Conservation (phyloP, 2,113 vertebrate genomes). For the Sturnira hondurensis region DNA sequence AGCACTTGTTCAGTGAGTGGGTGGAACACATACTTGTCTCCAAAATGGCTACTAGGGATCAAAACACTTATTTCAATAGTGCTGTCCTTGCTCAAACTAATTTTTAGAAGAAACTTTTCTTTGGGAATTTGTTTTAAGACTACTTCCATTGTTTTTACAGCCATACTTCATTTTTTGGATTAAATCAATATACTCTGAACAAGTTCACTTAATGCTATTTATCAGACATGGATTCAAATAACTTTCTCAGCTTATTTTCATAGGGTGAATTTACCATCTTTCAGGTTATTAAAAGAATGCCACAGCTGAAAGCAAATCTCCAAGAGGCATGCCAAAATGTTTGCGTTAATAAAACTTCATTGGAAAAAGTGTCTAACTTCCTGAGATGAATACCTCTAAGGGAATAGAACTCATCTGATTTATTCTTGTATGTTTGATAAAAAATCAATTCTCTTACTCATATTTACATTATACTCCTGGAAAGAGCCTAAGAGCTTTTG, state of each 20-base stretch:
- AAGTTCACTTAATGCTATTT: slow-evolving; percentile 35
- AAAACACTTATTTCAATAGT: background rate
- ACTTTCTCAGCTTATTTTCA: slow-evolving; percentile 51
- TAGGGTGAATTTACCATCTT: slow-evolving; percentile 45
- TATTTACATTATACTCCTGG: slow-evolving; percentile 57
- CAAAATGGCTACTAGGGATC: background rate
- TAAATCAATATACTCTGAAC: slow-evolving; percentile 35
- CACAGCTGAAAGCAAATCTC: slow-evolving; percentile 45
- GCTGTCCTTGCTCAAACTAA: background rate
- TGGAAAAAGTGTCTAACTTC: slow-evolving; percentile 61
- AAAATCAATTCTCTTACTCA: slow-evolving; percentile 67
- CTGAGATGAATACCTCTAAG: slow-evolving; percentile 53
- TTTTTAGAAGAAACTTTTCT: background rate
- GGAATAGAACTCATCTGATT: slow-evolving; percentile 53
- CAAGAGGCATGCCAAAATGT: slow-evolving; percentile 35
- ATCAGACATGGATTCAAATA: slow-evolving; percentile 49
- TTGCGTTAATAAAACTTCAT: slow-evolving; percentile 59
- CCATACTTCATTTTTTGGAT: slow-evolving; percentile 25
- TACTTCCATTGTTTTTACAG: background rate
- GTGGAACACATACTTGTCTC: background rate
- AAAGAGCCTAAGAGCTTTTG: slow-evolving; percentile 49
- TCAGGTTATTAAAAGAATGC: slow-evolving; percentile 60
- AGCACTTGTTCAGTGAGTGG: background rate
- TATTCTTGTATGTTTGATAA: slow-evolving; percentile 62
- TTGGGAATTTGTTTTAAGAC: background rate